Conservation (phyloP, 2,797 vertebrate genomes). For the Cirrhinus molitorella region DNA sequence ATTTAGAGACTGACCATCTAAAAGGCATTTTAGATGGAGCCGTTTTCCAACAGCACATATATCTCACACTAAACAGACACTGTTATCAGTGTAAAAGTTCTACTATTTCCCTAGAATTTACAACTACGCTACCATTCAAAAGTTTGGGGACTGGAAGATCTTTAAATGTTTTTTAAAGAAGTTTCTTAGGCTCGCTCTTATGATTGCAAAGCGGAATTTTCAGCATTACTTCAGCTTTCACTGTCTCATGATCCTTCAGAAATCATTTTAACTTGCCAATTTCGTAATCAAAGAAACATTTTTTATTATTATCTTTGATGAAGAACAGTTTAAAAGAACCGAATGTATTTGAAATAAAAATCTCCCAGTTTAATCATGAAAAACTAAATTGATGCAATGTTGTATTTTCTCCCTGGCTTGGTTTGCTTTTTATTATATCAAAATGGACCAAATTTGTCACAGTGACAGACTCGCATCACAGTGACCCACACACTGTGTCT, state of each 20-base stretch:
- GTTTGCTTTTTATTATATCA: not conserved
- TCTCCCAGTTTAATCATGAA: too few relatives aligned
- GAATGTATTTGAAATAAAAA: too few relatives aligned
- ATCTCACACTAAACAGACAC: conserved; percentile 11
- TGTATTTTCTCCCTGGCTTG: not conserved
- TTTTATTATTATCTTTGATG: too few relatives aligned
- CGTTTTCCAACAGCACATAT: conserved; percentile 7
- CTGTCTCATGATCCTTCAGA: not conserved
- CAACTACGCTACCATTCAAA: not conserved
- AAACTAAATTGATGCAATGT: not conserved
- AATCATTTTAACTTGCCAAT: not conserved
- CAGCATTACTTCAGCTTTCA: not conserved
- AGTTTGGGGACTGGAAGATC: not conserved
- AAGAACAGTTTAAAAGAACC: too few relatives aligned
- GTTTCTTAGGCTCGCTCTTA: not conserved
- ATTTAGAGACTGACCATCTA: conserved; percentile 27
- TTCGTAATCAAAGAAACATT: not conserved
- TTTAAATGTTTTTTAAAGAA: not conserved
- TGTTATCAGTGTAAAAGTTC: not conserved
- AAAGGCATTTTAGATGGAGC: conserved; percentile 1
- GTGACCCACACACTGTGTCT: not conserved
- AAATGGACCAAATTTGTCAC: not conserved
- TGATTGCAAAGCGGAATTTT: not conserved
- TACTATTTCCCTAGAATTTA: not conserved
- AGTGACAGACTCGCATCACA: not conserved